These are phyloP conservation scores for Otus sunia DNA, from an alignment of 2,113 vertebrate genomes.

Conservation along the genomic window DNA sequence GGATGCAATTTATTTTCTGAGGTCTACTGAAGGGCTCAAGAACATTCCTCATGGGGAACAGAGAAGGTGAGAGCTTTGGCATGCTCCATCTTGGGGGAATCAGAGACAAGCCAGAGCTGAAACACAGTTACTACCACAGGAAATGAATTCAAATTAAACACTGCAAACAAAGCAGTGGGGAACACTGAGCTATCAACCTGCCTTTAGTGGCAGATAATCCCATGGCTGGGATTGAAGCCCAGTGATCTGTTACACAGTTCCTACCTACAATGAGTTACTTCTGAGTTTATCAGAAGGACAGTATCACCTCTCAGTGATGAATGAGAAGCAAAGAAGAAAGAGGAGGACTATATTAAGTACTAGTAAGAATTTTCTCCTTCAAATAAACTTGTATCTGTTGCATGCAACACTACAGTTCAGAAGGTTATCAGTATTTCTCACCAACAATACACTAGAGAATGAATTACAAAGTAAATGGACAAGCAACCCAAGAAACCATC, in stretches of 20 bases:
- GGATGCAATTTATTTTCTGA: neutral
- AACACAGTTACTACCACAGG: neutral
- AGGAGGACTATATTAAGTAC: neutral
- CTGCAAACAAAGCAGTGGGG: neutral
- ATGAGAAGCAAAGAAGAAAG: neutral
- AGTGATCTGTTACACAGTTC: neutral
- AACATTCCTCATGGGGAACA: neutral
- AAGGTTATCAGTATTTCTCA: neutral
- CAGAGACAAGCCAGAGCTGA: neutral
- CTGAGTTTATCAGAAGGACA: neutral
- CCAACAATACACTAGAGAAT: neutral
- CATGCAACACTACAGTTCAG: neutral
- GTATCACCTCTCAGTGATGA: neutral
- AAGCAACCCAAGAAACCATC: neutral
- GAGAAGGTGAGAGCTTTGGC: neutral
- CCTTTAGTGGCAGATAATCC: neutral
- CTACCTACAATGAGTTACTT: neutral
- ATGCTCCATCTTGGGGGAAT: neutral
- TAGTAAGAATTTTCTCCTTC: neutral
- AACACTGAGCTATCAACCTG: neutral
- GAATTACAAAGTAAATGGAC: neutral
- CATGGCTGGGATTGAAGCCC: neutral
- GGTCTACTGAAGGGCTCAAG: neutral
- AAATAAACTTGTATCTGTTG: neutral
- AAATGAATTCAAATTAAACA: constrained; percentile 38